Conservation (phyloP, 2,797 vertebrate species). For the Halcyon badia region DNA sequence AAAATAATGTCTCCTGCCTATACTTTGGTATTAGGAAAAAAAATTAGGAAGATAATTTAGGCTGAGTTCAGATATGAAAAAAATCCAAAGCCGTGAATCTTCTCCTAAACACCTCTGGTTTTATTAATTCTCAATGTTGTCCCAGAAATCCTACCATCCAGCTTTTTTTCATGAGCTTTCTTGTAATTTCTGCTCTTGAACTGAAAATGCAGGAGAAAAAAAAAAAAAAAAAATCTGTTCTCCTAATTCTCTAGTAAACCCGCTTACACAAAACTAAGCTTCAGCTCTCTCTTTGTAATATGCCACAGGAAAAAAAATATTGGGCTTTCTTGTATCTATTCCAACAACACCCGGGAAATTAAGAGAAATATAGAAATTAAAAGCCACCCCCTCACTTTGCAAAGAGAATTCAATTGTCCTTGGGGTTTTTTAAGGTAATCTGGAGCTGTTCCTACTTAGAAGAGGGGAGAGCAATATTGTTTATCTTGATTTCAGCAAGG, state of each 20-base stretch:
- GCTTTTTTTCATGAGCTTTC: not conserved
- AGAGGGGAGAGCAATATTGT: not conserved
- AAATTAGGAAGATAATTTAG: not conserved
- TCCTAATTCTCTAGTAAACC: not conserved
- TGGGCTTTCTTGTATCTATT: not conserved
- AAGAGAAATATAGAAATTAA: not conserved
- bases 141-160: not conserved
- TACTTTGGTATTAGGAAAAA: not conserved
- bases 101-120: not conserved
- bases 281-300: not conserved
- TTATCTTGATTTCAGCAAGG: not conserved
- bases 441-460: not conserved
- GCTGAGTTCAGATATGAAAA: not conserved
- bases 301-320: not conserved
- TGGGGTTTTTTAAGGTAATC: not conserved
- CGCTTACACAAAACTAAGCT: not conserved
- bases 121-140: not conserved
- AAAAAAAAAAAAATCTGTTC: not conserved
- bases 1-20: slow-evolving; percentile 14
- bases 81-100: not conserved
- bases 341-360: not conserved
- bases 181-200: slow-evolving; percentile 4
- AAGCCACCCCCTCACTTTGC: not conserved
- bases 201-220: not conserved
- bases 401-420: not conserved